A percentile compares a stretch with the other conserved stretches of the same genome.
phyloP scores from a whole-genome alignment of 2,888 invertebrate species.

The Pecten maximus region DNA sequence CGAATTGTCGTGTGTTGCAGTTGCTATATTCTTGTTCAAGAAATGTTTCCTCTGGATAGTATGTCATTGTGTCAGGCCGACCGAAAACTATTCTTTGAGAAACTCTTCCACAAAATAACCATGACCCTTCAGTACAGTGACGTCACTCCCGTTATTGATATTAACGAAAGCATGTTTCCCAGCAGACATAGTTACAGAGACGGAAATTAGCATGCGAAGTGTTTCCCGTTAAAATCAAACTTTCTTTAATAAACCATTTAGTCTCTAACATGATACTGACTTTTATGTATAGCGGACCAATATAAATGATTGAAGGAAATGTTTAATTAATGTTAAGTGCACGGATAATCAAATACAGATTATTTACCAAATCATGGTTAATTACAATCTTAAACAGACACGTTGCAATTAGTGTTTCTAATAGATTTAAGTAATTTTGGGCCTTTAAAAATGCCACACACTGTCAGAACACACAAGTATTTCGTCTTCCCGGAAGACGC shows the following conservation, averaged over 20 bases:
- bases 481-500: background rate
- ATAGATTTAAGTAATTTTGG: background rate
- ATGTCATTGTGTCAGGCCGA: too few relatives aligned
- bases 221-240: too few relatives aligned
- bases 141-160: background rate
- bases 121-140: background rate
- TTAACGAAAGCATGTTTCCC: background rate
- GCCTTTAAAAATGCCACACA: background rate
- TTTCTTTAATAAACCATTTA: background rate
- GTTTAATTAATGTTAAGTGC: background rate
- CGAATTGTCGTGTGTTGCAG: too few relatives aligned
- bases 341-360: background rate
- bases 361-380: background rate
- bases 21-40: too few relatives aligned
- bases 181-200: background rate
- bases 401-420: background rate
- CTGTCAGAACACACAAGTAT: background rate
- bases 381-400: background rate
- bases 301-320: background rate
- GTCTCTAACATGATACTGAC: background rate
- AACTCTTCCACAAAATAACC: background rate
- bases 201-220: background rate
- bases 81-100: background rate
- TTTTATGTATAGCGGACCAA: background rate
- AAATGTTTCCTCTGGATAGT: too few relatives aligned